Evolutionary conservation across 2,113 vertebrate genomes (phyloP).

Genomic region (Menidia beryllina): DNA sequence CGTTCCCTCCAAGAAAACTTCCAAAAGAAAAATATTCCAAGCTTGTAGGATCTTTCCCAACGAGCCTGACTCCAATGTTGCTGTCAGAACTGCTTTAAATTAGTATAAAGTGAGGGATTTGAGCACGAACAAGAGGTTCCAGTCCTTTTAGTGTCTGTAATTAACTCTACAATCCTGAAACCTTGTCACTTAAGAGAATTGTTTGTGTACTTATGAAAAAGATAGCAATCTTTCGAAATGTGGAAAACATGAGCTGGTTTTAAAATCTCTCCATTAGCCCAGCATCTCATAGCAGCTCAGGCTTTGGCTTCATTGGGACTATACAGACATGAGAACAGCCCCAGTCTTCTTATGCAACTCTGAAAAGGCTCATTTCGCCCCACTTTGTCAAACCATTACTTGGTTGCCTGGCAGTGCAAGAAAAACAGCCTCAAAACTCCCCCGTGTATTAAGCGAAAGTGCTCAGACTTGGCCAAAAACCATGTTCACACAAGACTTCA

Average conservation of each 20-base stretch:
- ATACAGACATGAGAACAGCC: conserved; percentile 3
- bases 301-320: background rate
- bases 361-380: background rate
- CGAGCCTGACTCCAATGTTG: background rate
- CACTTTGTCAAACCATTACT: conserved; percentile 18
- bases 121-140: background rate
- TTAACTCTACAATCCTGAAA: background rate
- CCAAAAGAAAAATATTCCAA: background rate
- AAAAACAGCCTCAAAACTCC: conserved; percentile 22
- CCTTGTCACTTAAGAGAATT: background rate
- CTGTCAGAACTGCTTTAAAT: conserved; percentile 1
- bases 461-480: conserved; percentile 15
- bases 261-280: conserved; percentile 5
- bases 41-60: background rate
- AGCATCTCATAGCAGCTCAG: background rate
- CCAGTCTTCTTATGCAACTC: conserved; percentile 17
- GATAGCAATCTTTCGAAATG: background rate
- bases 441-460: conserved; percentile 8
- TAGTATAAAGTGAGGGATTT: background rate
- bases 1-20: background rate
- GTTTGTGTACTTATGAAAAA: background rate
- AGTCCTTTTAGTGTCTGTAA: background rate
- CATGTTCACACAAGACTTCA: conserved; percentile 3
- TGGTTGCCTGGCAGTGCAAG: conserved; percentile 5
- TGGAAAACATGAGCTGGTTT: background rate